Conservation (phyloP, 2,888 invertebrate genomes). For the Thymelicus lineola region DNA sequence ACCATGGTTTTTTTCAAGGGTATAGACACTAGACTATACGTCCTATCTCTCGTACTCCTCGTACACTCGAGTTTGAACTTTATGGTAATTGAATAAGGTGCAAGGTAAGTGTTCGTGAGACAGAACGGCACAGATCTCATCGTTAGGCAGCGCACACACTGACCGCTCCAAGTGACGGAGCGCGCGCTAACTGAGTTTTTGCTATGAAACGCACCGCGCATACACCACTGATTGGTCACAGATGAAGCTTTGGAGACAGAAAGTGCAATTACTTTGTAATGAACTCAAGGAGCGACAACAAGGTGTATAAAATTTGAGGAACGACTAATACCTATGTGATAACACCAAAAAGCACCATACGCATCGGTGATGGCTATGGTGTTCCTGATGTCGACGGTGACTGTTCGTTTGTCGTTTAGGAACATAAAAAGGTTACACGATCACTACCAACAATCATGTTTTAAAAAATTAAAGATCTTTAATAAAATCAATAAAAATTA, state of each 20-base stretch:
- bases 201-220: conserved; percentile 38
- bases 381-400: too few relatives aligned
- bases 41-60: not conserved
- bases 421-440: too few relatives aligned
- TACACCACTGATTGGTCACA: conserved; percentile 34
- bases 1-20: conserved; percentile 18
- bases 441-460: too few relatives aligned
- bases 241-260: conserved; percentile 2
- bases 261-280: not conserved
- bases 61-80: not conserved
- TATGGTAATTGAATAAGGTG: not conserved
- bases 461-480: too few relatives aligned
- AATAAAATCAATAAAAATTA: too few relatives aligned
- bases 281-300: too few relatives aligned
- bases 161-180: conserved; percentile 39
- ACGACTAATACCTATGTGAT: too few relatives aligned
- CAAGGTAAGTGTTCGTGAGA: not conserved
- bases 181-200: conserved; percentile 42
- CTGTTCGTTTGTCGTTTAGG: too few relatives aligned
- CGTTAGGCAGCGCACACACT: conserved; percentile 36
- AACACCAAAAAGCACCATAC: too few relatives aligned
- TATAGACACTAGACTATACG: not conserved
- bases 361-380: too few relatives aligned
- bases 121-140: conserved; percentile 13
- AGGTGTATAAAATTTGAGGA: too few relatives aligned